Percentiles rank a stretch among this genome's conserved stretches.
Conservation (phyloP, 2,113 vertebrate genomes). For the Eublepharis macularius region DNA sequence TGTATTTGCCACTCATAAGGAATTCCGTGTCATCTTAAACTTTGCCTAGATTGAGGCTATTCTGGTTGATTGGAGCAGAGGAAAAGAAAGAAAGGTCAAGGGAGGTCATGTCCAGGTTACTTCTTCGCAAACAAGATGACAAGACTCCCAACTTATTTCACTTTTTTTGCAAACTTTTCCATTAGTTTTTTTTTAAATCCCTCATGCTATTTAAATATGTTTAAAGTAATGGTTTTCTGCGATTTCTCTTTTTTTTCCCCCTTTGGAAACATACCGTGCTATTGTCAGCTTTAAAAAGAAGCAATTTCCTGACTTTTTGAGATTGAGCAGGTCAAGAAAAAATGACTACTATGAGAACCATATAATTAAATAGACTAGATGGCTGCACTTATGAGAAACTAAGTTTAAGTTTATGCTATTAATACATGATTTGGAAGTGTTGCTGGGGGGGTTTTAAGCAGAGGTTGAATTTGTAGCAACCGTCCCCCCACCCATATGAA, state of each 20-base stretch:
- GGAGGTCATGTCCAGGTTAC: slow-evolving; percentile 17
- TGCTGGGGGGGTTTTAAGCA: slow-evolving; percentile 60
- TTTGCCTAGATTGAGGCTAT: neutral
- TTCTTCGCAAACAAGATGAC: slow-evolving; percentile 41
- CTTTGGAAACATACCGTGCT: slow-evolving; percentile 83
- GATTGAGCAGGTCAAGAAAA: slow-evolving; percentile 82
- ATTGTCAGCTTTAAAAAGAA: slow-evolving; percentile 87
- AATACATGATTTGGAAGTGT: slow-evolving; percentile 74
- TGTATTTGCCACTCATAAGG: neutral
- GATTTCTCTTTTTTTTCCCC: slow-evolving; percentile 77
- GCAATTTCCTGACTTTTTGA: slow-evolving; percentile 85
- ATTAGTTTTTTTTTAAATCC: slow-evolving; percentile 67
- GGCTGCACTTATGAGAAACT: slow-evolving; percentile 79
- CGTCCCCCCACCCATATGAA: neutral
- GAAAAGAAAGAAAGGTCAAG: slow-evolving; percentile 23
- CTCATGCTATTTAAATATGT: slow-evolving; percentile 77
- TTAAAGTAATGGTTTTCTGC: slow-evolving; percentile 82
- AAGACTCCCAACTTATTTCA: slow-evolving; percentile 65
- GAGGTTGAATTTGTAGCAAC: slow-evolving; percentile 41
- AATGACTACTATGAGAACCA: slow-evolving; percentile 81
- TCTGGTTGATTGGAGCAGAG: neutral
- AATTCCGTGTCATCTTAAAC: neutral
- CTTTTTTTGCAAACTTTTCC: slow-evolving; percentile 77
- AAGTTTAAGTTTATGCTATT: slow-evolving; percentile 83
- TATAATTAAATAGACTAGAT: slow-evolving; percentile 83